phyloP scores from a whole-genome alignment of 2,888 invertebrate genomes.

The Hirtodrosophila trivittata region DNA sequence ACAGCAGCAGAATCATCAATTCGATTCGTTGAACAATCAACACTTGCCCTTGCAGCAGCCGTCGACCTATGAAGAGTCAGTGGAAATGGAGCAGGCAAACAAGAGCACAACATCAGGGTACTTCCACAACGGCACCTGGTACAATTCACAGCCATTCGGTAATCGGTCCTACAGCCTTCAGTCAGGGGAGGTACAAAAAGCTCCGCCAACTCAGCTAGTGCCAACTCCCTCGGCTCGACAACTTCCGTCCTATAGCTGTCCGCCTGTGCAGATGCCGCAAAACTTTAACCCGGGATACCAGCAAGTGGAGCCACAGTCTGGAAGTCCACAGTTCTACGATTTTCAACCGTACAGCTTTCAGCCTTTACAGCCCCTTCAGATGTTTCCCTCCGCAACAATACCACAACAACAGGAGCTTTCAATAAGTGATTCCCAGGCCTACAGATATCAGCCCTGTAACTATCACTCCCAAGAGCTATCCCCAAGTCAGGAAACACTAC shows the following conservation, averaged over 20 bases:
- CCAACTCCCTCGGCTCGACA: not conserved
- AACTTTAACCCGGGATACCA: not conserved
- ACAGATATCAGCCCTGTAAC: not conserved
- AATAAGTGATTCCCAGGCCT: not conserved
- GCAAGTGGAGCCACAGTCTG: not conserved
- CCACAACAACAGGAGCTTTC: not conserved
- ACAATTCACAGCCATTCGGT: slow-evolving; percentile 1
- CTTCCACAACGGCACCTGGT: slow-evolving; percentile 23
- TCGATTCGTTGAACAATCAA: not conserved
- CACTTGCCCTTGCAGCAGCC: not conserved
- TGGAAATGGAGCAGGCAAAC: not conserved
- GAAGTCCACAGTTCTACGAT: not conserved
- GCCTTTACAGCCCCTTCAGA: no score
- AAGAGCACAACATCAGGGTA: not conserved
- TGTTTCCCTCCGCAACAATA: no score
- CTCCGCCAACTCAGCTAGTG: not conserved
- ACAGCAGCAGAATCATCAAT: not conserved
- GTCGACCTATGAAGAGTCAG: not conserved
- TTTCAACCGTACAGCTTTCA: not conserved
- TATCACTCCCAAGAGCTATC: not conserved
- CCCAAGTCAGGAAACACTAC: not conserved
- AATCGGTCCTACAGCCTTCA: not conserved
- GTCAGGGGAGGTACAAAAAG: not conserved
- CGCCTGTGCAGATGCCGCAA: not conserved
- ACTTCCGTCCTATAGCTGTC: not conserved